phyloP scores from a whole-genome alignment of 2,888 invertebrate species.

The Lamproptera curius region DNA sequence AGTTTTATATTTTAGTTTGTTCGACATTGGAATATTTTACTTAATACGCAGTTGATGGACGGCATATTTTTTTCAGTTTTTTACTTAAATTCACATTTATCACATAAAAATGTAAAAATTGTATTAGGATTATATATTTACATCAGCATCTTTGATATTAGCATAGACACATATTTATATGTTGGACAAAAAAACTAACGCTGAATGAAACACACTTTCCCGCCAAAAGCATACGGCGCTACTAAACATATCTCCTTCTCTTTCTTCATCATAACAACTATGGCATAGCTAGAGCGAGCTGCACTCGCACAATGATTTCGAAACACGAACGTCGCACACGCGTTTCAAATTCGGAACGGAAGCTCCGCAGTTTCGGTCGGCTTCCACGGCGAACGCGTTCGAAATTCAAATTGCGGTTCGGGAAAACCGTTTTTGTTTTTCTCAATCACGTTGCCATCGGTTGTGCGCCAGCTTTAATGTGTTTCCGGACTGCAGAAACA shows the following conservation, averaged over 20 bases:
- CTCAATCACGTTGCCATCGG: conserved; percentile 3
- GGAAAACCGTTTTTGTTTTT: conserved; percentile 6
- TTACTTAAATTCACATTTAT: neutral
- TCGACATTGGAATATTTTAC: neutral
- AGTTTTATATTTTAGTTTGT: neutral
- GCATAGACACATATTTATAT: neutral
- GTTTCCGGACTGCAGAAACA: neutral
- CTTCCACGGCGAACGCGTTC: conserved; percentile 15
- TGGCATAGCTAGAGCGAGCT: conserved; percentile 19
- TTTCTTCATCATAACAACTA: too few species aligned
- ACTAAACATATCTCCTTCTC: conserved; percentile 4
- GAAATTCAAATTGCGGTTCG: conserved; percentile 12
- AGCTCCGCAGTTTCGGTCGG: conserved; percentile 17
- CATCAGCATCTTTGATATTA: neutral
- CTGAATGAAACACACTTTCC: conserved; percentile 8
- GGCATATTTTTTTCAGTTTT: neutral
- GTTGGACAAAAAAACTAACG: neutral
- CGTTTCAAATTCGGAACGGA: conserved; percentile 16
- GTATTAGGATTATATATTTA: neutral
- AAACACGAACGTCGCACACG: conserved; percentile 18
- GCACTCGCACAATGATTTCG: conserved; percentile 21
- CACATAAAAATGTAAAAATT: neutral
- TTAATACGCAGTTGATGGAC: neutral
- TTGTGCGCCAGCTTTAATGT: conserved; percentile 4
- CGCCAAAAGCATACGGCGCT: neutral